A percentile compares a stretch with the other conserved stretches of the same genome.
Evolutionary conservation across 2,888 invertebrate genomes (phyloP).

Genomic region (Hirtodrosophila alboralis): DNA sequence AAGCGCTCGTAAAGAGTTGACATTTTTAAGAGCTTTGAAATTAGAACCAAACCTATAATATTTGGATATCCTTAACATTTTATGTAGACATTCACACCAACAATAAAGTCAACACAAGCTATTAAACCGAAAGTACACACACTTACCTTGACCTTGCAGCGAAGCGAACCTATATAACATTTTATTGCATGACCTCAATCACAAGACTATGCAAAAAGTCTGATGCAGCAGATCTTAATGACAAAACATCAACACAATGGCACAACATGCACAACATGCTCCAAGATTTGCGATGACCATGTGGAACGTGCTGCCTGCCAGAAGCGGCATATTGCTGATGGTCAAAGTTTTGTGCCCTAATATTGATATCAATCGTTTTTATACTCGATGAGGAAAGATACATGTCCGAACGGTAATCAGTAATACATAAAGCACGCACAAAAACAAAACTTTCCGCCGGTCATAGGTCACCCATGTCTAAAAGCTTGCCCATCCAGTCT

Average conservation of each 20-base stretch:
- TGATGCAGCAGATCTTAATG: constrained; percentile 58
- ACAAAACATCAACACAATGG: constrained; percentile 58
- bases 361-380: constrained; percentile 79
- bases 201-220: constrained; percentile 45
- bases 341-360: constrained; percentile 56
- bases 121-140: constrained; percentile 30
- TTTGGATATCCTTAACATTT: background rate
- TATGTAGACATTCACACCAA: constrained; percentile 25
- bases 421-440: constrained; percentile 48
- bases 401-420: constrained; percentile 54
- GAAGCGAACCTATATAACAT: constrained; percentile 22
- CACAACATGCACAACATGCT: constrained; percentile 17
- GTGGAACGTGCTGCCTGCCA: constrained; percentile 21
- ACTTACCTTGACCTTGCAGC: constrained; percentile 20
- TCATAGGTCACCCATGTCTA: constrained; percentile 5
- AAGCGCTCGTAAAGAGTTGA: constrained; percentile 49
- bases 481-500: constrained; percentile 6
- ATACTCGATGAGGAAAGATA: constrained; percentile 42
- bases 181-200: constrained; percentile 65
- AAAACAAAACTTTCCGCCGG: constrained; percentile 37
- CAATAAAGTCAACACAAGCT: constrained; percentile 28
- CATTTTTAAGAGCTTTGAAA: constrained; percentile 27
- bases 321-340: constrained; percentile 38
- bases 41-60: constrained; percentile 9
- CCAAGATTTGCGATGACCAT: constrained; percentile 20